Base-by-base conservation (phyloP, 2,888 invertebrate species). In the Abrostola triplasia region DNA sequence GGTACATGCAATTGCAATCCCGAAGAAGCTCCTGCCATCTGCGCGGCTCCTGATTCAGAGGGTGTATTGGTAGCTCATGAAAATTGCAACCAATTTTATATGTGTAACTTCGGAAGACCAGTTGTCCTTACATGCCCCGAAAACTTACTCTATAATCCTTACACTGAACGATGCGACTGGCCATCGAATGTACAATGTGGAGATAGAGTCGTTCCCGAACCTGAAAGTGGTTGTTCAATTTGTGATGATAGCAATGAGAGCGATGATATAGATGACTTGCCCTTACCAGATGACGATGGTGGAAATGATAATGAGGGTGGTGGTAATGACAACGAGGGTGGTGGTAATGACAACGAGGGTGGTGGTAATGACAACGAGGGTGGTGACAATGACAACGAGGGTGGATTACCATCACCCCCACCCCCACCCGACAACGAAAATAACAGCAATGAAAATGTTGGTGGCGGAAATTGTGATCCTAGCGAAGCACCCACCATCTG, bases 31-130 rank as follows among this genome's bases (percentile, higher is more conserved):
- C 65, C 70, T 10, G 52, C 59, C 7, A 80, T 86, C 42, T 88
- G 88, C 62, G 73, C 77, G 13, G 64, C 67, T 57, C 67, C 74
- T 56, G 79, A 47, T 8, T 82, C 85, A 10, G 78, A 84, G 2
- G 76, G 72, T 35, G 61, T 77, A 5, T 55, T 86, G 5, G 66
- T 88, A 24, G 83, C 79, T 6, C 86, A 88, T 60, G 82, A 87
- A 60, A 80, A 86, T 55, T 88, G 88, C 61, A 82, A 84, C 38
- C 74, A 84, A 52, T 87, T 83, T 53, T 87, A 86, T 54, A 78
- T 73, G 53, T 87, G 87, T 55, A 47, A 64, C 24, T 51, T 72
- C 40, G 85, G 85, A 0, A 24, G 37, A 60, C 80, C 87, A 12
- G 52, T 83, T 10, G 73, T 70, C 9, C 55, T 59, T 37, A 58